phyloP scores from a whole-genome alignment of 1,140 invertebrate species.

The Anoplolepis gracilipes region DNA sequence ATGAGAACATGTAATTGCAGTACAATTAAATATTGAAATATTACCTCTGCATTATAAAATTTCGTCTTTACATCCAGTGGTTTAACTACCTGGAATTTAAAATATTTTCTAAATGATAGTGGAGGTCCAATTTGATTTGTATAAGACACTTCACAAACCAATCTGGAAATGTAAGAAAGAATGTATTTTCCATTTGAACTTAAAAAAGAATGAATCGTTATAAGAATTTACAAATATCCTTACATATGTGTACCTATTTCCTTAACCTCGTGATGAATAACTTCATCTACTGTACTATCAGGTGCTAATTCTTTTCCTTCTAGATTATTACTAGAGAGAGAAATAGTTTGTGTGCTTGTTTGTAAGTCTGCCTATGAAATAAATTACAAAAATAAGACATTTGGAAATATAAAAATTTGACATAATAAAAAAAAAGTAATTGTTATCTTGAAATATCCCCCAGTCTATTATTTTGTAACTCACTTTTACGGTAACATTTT shows the following conservation, averaged over 20 bases:
- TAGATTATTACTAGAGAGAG: conserved; percentile 89
- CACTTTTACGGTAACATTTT: conserved; percentile 93
- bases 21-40: conserved; percentile 39
- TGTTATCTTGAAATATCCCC: conserved; percentile 8
- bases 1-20: background rate
- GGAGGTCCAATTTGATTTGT: conserved; percentile 89
- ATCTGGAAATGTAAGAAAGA: conserved; percentile 87
- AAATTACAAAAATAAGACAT: conserved; percentile 29
- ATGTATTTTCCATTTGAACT: background rate
- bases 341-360: conserved; percentile 94
- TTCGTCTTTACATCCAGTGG: conserved; percentile 99
- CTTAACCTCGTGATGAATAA: conserved; percentile 99
- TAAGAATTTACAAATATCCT: conserved; percentile 72
- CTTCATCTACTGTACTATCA: conserved; percentile 96
- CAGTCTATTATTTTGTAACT: conserved; percentile 55
- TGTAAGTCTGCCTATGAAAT: conserved; percentile 93
- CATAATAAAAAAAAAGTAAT: background rate
- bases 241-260: conserved; percentile 99
- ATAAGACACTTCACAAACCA: conserved; percentile 98
- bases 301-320: conserved; percentile 90
- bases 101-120: conserved; percentile 96
- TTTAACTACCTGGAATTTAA: conserved; percentile 99
- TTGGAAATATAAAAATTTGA: conserved; percentile 48
- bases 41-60: conserved; percentile 97
- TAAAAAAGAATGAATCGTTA: background rate